phyloP scores from a whole-genome alignment of 2,888 invertebrate genomes.

The Dastarcus helophoroides region DNA sequence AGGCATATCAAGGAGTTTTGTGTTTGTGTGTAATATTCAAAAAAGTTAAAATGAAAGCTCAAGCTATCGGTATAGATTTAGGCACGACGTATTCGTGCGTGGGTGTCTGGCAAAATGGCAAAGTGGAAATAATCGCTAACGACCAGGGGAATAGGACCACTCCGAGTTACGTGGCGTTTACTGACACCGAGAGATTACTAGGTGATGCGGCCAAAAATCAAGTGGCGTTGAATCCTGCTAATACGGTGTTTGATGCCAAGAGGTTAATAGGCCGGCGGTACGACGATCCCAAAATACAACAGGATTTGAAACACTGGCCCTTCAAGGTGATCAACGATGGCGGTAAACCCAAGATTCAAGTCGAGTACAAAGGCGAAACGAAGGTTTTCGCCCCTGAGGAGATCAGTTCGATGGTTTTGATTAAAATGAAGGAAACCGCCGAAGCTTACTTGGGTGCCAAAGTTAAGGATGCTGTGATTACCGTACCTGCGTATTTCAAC shows the following conservation, averaged over 20 bases:
- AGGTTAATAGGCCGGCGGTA: slow-evolving; percentile 71
- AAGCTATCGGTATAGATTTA: slow-evolving; percentile 68
- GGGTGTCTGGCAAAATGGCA: slow-evolving; percentile 70
- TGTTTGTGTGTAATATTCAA: too few species aligned
- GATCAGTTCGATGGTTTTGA: slow-evolving; percentile 55
- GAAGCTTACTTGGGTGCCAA: slow-evolving; percentile 57
- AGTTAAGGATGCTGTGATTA: slow-evolving; percentile 62
- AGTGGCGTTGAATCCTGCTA: slow-evolving; percentile 60
- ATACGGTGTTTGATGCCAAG: slow-evolving; percentile 61
- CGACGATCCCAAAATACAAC: slow-evolving; percentile 61
- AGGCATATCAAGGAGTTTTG: too few species aligned
- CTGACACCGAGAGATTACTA: slow-evolving; percentile 54
- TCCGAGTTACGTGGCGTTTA: slow-evolving; percentile 68
- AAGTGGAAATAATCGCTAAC: slow-evolving; percentile 77
- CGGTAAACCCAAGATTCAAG: slow-evolving; percentile 56
- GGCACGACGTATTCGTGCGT: slow-evolving; percentile 84
- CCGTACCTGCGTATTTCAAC: slow-evolving; percentile 63
- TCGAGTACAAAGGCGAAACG: slow-evolving; percentile 49
- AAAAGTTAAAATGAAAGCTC: slow-evolving; percentile 30
- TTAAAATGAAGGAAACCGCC: slow-evolving; percentile 56
- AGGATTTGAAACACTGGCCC: slow-evolving; percentile 76
- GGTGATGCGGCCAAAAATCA: slow-evolving; percentile 63
- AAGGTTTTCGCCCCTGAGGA: slow-evolving; percentile 59
- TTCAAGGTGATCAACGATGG: slow-evolving; percentile 58
- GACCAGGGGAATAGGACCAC: slow-evolving; percentile 82